Evolutionary conservation across 2,888 invertebrate genomes (phyloP).

Genomic region (Vesta saturnalis): DNA sequence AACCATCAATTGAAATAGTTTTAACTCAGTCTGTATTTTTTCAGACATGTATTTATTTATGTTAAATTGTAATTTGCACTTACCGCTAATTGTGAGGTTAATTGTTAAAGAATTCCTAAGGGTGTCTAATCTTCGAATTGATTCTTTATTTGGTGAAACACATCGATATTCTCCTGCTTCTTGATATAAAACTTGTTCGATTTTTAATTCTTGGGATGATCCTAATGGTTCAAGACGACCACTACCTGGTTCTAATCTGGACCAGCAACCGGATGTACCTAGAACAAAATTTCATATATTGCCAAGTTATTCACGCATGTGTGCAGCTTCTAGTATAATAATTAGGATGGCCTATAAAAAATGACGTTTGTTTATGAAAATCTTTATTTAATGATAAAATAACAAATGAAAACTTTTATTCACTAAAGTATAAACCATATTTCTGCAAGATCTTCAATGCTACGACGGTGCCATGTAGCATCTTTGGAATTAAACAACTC

Average conservation of each 20-base stretch:
- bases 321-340: too few relatives aligned
- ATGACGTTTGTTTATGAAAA: too few relatives aligned
- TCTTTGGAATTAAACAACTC: too few relatives aligned
- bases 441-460: too few relatives aligned
- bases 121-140: constrained; percentile 65
- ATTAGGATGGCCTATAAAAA: too few relatives aligned
- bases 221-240: constrained; percentile 67
- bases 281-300: constrained; percentile 23
- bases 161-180: constrained; percentile 82
- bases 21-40: neutral
- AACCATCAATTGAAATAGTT: too few relatives aligned
- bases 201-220: constrained; percentile 69
- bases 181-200: constrained; percentile 78
- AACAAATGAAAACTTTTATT: too few relatives aligned
- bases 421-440: too few relatives aligned
- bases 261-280: constrained; percentile 74
- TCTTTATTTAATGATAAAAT: too few relatives aligned
- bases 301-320: too few relatives aligned
- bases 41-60: too few relatives aligned
- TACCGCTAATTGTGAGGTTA: constrained; percentile 67
- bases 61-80: constrained; percentile 46
- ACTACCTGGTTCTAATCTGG: constrained; percentile 66
- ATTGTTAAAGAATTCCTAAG: constrained; percentile 63
- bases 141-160: constrained; percentile 69
- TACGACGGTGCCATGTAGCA: too few relatives aligned